phyloP scores from a whole-genome alignment of 1,140 invertebrate genomes.

The Conus betulinus region DNA sequence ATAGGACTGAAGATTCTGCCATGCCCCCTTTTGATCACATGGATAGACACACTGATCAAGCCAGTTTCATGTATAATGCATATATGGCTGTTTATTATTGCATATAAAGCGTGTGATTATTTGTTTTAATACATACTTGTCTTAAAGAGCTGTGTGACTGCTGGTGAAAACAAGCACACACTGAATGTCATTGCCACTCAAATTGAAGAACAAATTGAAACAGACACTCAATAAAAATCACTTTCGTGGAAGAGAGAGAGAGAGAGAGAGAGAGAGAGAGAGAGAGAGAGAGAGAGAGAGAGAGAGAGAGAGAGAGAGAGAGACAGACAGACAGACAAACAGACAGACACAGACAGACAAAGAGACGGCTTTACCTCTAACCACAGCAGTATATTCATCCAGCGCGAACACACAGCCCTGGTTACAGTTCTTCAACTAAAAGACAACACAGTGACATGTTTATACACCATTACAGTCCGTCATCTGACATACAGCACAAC shows the following conservation, averaged over 20 bases:
- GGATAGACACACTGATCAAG: no score
- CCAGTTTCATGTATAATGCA: no score
- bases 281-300: not conserved
- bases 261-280: not conserved
- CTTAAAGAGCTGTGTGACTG: no score
- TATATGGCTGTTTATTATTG: no score
- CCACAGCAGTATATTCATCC: slow-evolving; percentile 83
- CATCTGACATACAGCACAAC: slow-evolving; percentile 17
- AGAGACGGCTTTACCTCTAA: slow-evolving; percentile 79
- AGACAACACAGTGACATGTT: slow-evolving; percentile 44
- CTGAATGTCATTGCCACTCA: no score
- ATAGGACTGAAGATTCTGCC: no score
- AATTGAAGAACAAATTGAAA: no score
- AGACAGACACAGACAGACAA: not conserved
- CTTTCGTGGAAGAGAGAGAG: slow-evolving; percentile 3
- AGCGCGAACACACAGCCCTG: slow-evolving; percentile 87
- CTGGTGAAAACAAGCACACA: no score
- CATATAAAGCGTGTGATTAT: no score
- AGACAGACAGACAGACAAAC: not conserved
- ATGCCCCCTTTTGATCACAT: no score
- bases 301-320: not conserved
- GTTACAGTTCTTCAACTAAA: slow-evolving; percentile 85
- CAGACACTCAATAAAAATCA: no score
- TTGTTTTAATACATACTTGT: no score
- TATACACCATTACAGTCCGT: slow-evolving; percentile 81